These are phyloP conservation scores for Platynereis dumerilii DNA, from an alignment of 2,888 invertebrate genomes.

Conservation along the genomic window DNA sequence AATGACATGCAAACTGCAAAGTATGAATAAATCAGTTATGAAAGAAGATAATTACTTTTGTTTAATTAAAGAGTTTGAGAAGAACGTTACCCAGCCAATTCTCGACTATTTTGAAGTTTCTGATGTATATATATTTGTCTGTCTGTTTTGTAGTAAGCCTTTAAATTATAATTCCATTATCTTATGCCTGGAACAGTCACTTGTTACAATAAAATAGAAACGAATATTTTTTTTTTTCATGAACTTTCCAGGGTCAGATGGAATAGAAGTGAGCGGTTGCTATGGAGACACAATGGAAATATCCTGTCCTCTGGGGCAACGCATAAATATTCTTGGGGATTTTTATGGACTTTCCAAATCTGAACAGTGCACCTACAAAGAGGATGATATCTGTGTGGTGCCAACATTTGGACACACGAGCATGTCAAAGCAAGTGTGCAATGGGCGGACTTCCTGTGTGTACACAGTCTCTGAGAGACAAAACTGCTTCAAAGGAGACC, in stretches of 20 bases:
- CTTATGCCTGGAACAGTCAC: too few relatives aligned
- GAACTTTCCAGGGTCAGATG: neutral
- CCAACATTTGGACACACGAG: constrained; percentile 22
- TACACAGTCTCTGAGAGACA: constrained; percentile 22
- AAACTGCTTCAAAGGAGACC: constrained; percentile 7
- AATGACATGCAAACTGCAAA: too few relatives aligned
- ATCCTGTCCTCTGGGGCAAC: constrained; percentile 9
- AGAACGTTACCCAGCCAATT: too few relatives aligned
- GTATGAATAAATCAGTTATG: too few relatives aligned
- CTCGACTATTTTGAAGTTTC: too few relatives aligned
- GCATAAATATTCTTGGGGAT: constrained; percentile 22
- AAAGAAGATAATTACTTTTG: too few relatives aligned
- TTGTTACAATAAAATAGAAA: too few relatives aligned
- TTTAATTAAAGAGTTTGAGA: too few relatives aligned
- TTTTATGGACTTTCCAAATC: constrained; percentile 19
- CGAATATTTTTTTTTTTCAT: too few relatives aligned
- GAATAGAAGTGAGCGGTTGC: constrained; percentile 19
- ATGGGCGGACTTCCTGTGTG: constrained; percentile 19
- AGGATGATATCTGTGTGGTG: constrained; percentile 16
- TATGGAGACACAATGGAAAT: constrained; percentile 22
- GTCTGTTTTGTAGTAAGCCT: too few relatives aligned
- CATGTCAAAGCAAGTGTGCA: constrained; percentile 22
- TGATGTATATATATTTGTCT: too few relatives aligned
- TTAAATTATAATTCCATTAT: too few relatives aligned
- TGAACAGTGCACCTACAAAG: constrained; percentile 11